Evolutionary conservation across 2,113 vertebrate genomes (phyloP), one percentile per base, ranked within the genome.

Genomic region (Toxostoma redivivum): DNA sequence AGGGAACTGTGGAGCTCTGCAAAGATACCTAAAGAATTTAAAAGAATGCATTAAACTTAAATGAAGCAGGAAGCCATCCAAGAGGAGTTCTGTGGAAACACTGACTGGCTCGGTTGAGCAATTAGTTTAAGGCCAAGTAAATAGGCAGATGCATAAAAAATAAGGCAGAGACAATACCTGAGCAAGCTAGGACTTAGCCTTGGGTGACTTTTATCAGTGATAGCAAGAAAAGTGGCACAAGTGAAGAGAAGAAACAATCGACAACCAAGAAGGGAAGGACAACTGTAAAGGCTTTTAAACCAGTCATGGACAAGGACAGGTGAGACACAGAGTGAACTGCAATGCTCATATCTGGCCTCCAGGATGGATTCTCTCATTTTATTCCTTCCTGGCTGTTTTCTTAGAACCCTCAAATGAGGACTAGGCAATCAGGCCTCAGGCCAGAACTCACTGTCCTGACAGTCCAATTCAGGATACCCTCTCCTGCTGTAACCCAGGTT

Each of bases 91-190:
- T 58, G 53, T 11, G 1, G 66, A 89, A 94, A 89, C 57, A 82
- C 37, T 5, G 6, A 35, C 51, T 38, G 57, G 73, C 61, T 72
- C 3, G 17, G 31, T 19, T 45, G 19, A 92, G 13, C 61, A 62
- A 70, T n/a, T 72, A 67, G 45, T 89, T 92, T 87, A 91, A 90
- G 38, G 60, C n/a, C 77, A 95, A 94, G 79, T 57, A 92, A 95
- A 86, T 17, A 95, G 56, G 51, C 35, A 92, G 61, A 78, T 71
- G n/a, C 60, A 78, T 84, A 42, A 80, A 65, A 94, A 82, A 66
- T 45, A 72, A 83, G 62, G 45, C 78, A 89, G 51, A 83, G 47
- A 47, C 31, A 90, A 90, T 37, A 86, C 25, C 23, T 45, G 54
- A 90, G 54, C 20, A 86, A 76, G 30, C 54, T 30, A 58, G 66